A percentile compares a stretch with the other conserved stretches of the same genome.
phyloP scores from a whole-genome alignment of 1,140 invertebrate genomes.

The Gerris buenoi region DNA sequence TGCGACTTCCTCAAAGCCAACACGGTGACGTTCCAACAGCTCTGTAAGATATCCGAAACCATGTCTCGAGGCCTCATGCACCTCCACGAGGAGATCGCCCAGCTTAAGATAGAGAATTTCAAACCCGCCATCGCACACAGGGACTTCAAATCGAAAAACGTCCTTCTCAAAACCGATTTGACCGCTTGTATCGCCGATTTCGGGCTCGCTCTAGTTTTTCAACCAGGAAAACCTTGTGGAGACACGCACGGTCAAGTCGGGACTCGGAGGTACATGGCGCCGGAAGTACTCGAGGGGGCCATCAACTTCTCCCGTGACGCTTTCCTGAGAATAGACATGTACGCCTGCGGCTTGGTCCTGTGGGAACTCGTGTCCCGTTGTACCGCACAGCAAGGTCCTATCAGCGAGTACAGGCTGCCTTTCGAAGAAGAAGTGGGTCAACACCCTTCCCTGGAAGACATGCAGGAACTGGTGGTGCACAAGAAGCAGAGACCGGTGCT shows the following conservation, averaged over 20 bases:
- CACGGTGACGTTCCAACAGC: conserved; percentile 68
- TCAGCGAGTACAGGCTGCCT: conserved; percentile 75
- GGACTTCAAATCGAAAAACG: conserved; percentile 98
- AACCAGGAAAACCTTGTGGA: conserved; percentile 66
- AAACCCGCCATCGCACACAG: conserved; percentile 92
- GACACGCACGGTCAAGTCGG: conserved; percentile 85
- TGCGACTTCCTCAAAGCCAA: conserved; percentile 90
- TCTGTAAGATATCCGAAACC: conserved; percentile 75
- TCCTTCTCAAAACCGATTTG: conserved; percentile 79
- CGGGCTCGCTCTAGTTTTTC: conserved; percentile 86
- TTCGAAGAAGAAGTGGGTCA: conserved; percentile 90
- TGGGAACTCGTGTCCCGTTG: conserved; percentile 92
- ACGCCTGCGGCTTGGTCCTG: conserved; percentile 87
- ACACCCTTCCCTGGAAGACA: conserved; percentile 87
- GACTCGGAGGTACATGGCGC: conserved; percentile 92
- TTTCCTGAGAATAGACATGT: conserved; percentile 94
- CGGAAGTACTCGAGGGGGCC: conserved; percentile 92
- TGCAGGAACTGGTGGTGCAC: conserved; percentile 89
- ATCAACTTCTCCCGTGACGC: conserved; percentile 93
- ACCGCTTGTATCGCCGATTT: conserved; percentile 96
- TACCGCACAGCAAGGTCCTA: conserved; percentile 47
- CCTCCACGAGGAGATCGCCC: conserved; percentile 73
- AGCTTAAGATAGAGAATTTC: conserved; percentile 46
- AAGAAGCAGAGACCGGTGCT: conserved; percentile 77
- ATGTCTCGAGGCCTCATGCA: conserved; percentile 81